Conservation (phyloP, 2,113 vertebrate species). For the Heteronetta atricapilla region DNA sequence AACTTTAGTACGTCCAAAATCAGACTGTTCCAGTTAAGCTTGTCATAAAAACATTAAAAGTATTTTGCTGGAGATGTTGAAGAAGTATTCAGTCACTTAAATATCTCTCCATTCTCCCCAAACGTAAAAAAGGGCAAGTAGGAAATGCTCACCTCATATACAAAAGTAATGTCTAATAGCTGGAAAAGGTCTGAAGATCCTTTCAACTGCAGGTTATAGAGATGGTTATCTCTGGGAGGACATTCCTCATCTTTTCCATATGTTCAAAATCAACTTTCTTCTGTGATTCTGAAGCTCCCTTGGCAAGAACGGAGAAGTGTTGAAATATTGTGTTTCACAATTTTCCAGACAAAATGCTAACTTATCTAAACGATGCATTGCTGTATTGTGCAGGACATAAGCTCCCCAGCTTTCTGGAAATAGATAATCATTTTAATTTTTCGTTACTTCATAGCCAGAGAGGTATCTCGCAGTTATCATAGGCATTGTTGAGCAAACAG, state of each 20-base stretch:
- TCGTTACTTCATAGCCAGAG: slow-evolving; percentile 11
- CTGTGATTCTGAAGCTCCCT: slow-evolving; percentile 23
- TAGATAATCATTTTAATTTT: not conserved
- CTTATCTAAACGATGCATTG: slow-evolving; percentile 3
- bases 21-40: not conserved
- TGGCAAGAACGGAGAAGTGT: slow-evolving; percentile 51
- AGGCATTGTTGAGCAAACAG: slow-evolving; percentile 20
- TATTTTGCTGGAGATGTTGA: not conserved
- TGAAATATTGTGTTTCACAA: slow-evolving; percentile 63
- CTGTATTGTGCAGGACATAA: not conserved
- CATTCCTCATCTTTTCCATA: slow-evolving; percentile 48
- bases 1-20: not conserved
- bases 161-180: not conserved
- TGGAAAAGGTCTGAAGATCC: slow-evolving; percentile 32
- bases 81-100: not conserved
- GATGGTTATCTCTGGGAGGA: slow-evolving; percentile 30
- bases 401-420: slow-evolving; percentile 1
- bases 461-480: not conserved
- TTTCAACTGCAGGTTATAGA: slow-evolving; percentile 35
- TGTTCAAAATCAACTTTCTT: slow-evolving; percentile 39
- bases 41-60: not conserved
- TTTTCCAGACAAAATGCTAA: slow-evolving; percentile 56
- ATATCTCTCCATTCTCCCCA: not conserved
- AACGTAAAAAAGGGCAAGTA: not conserved
- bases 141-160: slow-evolving; percentile 17